phyloP scores from a whole-genome alignment of 2,113 vertebrate genomes.

The Nycticebus coucang region DNA sequence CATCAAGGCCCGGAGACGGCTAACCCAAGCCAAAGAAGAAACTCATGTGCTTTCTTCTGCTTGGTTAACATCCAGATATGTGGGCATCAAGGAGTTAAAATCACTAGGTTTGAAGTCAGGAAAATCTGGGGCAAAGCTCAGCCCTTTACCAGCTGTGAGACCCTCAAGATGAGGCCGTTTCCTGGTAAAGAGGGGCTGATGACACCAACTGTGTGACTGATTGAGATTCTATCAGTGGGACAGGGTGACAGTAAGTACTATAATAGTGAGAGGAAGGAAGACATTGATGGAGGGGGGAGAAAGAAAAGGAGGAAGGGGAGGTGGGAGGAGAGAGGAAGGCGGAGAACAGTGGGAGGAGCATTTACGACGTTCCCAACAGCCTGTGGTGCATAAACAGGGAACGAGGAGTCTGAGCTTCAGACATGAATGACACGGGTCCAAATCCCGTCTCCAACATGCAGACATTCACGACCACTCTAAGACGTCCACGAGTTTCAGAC shows the following conservation, averaged over 20 bases:
- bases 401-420: background rate
- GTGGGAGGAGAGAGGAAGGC: no score
- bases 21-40: background rate
- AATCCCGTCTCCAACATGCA: background rate
- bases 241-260: accelerated
- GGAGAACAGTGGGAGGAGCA: accelerated
- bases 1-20: background rate
- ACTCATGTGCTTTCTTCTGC: background rate
- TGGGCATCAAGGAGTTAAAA: background rate
- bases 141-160: background rate
- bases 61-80: no score
- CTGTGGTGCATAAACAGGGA: no score
- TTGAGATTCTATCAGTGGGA: background rate
- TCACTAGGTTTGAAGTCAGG: background rate
- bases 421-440: background rate
- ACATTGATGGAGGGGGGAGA: no score
- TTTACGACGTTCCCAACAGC: accelerated
- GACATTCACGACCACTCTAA: background rate
- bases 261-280: background rate
- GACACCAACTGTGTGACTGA: accelerated
- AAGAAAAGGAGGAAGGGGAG: background rate
- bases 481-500: background rate
- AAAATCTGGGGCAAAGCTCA: no score
- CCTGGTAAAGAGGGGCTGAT: background rate
- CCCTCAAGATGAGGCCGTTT: background rate